phyloP scores from a whole-genome alignment of 2,113 vertebrate genomes.

The Gorsachius goisagi region DNA sequence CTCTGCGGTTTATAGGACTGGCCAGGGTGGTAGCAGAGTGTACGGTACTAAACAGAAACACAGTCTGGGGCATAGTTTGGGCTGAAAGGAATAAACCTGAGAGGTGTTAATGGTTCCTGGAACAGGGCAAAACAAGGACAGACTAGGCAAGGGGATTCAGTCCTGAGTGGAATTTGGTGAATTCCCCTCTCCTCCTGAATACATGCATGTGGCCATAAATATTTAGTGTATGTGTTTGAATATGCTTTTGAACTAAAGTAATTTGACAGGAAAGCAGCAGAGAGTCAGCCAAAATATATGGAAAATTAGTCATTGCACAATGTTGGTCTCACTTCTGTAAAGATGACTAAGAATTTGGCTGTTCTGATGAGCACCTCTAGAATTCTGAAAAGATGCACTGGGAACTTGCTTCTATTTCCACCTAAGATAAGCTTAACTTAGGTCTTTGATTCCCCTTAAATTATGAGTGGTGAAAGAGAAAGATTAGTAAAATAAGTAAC shows the following conservation, averaged over 20 bases:
- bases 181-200: background rate
- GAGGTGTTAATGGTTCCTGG: background rate
- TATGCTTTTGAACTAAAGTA: background rate
- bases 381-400: background rate
- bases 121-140: background rate
- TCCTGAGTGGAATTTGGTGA: background rate
- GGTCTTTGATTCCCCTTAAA: background rate
- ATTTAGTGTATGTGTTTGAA: too few species aligned
- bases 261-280: background rate
- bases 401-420: background rate
- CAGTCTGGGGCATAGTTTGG: background rate
- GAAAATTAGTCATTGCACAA: background rate
- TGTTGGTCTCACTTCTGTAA: background rate
- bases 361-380: background rate
- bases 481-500: background rate
- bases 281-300: background rate
- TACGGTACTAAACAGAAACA: background rate
- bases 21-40: rapidly evolving
- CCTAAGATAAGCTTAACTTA: background rate
- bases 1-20: background rate
- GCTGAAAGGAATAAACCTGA: background rate
- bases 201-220: background rate
- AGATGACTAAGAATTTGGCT: background rate
- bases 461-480: background rate
- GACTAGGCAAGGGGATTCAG: background rate